Evolutionary conservation across 1,140 invertebrate genomes (phyloP).

Genomic region (Neodiprion virginianus): DNA sequence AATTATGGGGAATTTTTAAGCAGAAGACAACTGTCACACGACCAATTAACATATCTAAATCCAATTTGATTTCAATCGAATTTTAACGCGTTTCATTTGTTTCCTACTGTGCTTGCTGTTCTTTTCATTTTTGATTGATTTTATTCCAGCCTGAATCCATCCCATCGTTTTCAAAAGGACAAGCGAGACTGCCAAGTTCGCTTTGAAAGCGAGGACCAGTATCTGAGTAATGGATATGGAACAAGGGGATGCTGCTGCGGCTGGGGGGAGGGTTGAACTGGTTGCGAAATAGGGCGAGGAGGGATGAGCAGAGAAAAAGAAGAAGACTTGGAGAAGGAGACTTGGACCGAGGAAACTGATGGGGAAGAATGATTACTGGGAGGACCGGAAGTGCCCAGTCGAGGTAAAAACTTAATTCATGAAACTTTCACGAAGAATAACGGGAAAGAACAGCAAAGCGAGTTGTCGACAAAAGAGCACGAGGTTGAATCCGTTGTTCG

Average conservation of each 20-base stretch:
- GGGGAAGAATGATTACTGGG: not conserved
- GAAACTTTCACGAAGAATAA: not conserved
- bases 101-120: not conserved
- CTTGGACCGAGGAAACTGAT: not conserved
- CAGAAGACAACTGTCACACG: too few species aligned
- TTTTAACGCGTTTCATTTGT: conserved; percentile 7
- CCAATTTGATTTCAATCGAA: conserved; percentile 22
- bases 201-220: not conserved
- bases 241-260: too few species aligned
- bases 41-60: too few species aligned
- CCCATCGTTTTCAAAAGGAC: not conserved
- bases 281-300: not conserved
- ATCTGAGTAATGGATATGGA: not conserved
- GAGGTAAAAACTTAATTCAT: not conserved
- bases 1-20: too few species aligned
- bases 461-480: too few species aligned
- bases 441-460: not conserved
- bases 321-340: not conserved
- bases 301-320: not conserved
- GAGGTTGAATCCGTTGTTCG: too few species aligned
- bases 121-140: not conserved
- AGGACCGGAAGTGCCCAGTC: not conserved
- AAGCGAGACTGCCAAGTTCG: too few species aligned
- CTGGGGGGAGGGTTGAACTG: too few species aligned
- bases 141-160: not conserved